Base-by-base conservation (phyloP, 2,113 vertebrate species). In the Antechinus flavipes region DNA sequence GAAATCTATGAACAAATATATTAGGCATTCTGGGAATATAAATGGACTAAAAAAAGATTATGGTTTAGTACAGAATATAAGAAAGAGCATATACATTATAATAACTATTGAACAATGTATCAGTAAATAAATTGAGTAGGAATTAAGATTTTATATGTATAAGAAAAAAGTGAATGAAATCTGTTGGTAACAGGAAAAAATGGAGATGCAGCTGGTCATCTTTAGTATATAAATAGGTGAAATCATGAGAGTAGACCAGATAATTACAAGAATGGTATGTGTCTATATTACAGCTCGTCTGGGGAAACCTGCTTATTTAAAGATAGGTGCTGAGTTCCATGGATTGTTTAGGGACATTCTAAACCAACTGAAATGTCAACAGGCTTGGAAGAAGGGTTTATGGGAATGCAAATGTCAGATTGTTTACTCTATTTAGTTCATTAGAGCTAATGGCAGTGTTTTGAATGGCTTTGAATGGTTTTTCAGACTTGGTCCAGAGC, bases 311-410 rank as follows among this genome's bases (percentile, higher is more conserved):
- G 68, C 68, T 84, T 84, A 42, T 84, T 84, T 84, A 42, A 42
- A 84, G 68, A 84, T 84, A 84, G 68, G 68, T 84, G n/a, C 68
- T 42, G 68, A 84, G 68, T 84, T 84, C 68, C 68, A 84, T 84
- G 68, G 68, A 42, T 42, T 84, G 68, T 84, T 84, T 84, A 84
- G 68, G n/a, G 68, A 84, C 68, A 42, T 84, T 84, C 68, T 42
- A 84, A 42, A 84, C 68, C 19, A 84, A 84, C n/a, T 84, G 35
- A 84, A 42, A 84, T 84, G n/a, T 84, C 68, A 84, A 84, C n/a
- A 84, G n/a, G 19, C 68, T 84, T 42, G 68, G 6, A 2, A 84
- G 19, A n/a, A 42, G 19, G n/a, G 68, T 30, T 84, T 84, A 42
- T 84, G 19, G 68, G 68, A 84, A 84, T 84, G 68, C 68, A 42